Percentiles rank a stretch among this genome's conserved stretches.
phyloP scores from a whole-genome alignment of 1,140 invertebrate species.

The Holcopasites calliopsidis region DNA sequence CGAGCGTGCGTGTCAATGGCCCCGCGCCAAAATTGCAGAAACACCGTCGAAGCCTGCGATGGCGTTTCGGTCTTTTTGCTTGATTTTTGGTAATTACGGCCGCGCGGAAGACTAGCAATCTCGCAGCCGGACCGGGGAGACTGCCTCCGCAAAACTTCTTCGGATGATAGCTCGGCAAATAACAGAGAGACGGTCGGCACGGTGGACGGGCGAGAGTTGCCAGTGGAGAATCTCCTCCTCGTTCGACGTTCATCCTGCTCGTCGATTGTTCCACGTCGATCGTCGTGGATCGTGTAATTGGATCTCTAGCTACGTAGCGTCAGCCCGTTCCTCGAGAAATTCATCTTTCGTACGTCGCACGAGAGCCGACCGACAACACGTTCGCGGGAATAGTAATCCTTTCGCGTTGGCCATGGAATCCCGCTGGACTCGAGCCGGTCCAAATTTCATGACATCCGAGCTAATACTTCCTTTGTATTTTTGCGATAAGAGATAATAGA shows the following conservation, averaged over 20 bases:
- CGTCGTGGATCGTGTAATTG: constrained; percentile 56
- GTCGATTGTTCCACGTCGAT: constrained; percentile 39
- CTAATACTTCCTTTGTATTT: too few relatives aligned
- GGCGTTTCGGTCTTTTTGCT: constrained; percentile 69
- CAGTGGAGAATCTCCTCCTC: constrained; percentile 34
- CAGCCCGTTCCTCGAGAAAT: neutral
- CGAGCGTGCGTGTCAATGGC: constrained; percentile 62
- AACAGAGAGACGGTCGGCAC: constrained; percentile 65
- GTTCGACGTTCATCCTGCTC: constrained; percentile 39
- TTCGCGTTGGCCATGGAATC: neutral
- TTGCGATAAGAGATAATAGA: neutral
- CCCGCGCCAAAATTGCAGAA: constrained; percentile 68
- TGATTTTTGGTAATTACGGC: constrained; percentile 71
- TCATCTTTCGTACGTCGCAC: constrained; percentile 8
- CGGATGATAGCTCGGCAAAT: constrained; percentile 69
- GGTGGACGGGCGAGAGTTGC: constrained; percentile 46
- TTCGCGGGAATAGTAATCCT: constrained; percentile 1
- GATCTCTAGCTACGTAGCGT: constrained; percentile 23
- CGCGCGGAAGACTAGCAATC: constrained; percentile 63
- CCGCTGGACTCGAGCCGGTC: neutral
- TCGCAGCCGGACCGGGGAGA: constrained; percentile 42
- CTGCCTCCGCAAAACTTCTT: constrained; percentile 56
- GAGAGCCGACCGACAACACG: neutral
- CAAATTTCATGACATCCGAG: neutral
- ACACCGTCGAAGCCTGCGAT: constrained; percentile 63